A percentile compares a stretch with the other conserved stretches of the same genome.
phyloP scores from a whole-genome alignment of 2,888 invertebrate genomes.

The Arrhopalites spinosus region DNA sequence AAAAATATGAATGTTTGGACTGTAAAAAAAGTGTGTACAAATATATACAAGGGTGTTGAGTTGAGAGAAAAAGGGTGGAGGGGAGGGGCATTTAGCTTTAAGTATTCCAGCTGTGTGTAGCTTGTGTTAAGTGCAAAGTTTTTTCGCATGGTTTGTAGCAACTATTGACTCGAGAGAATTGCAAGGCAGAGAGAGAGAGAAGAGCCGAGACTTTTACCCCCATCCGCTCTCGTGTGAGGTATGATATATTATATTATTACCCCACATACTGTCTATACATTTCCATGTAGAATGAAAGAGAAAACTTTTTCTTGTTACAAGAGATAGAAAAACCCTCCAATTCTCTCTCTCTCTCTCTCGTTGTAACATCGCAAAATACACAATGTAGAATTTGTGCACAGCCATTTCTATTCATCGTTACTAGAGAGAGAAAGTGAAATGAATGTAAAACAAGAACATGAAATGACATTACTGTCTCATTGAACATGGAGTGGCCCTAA shows the following conservation, averaged over 20 bases:
- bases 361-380: no score
- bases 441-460: no score
- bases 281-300: background rate
- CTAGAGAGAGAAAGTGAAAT: no score
- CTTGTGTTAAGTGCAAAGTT: slow-evolving; percentile 21
- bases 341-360: background rate
- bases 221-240: background rate
- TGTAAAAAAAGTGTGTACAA: background rate
- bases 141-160: slow-evolving; percentile 5
- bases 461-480: no score
- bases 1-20: no score
- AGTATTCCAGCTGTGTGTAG: slow-evolving; percentile 3
- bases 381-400: no score
- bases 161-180: slow-evolving; percentile 6
- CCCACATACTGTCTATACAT: background rate
- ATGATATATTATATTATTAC: background rate
- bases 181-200: no score
- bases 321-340: background rate
- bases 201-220: no score
- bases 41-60: background rate
- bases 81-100: background rate
- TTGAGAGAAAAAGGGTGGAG: background rate
- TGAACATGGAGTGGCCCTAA: no score
- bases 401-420: no score
- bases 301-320: background rate